Evolutionary conservation across 2,797 vertebrate genomes (phyloP).

Genomic region (Calcarius lapponicus): DNA sequence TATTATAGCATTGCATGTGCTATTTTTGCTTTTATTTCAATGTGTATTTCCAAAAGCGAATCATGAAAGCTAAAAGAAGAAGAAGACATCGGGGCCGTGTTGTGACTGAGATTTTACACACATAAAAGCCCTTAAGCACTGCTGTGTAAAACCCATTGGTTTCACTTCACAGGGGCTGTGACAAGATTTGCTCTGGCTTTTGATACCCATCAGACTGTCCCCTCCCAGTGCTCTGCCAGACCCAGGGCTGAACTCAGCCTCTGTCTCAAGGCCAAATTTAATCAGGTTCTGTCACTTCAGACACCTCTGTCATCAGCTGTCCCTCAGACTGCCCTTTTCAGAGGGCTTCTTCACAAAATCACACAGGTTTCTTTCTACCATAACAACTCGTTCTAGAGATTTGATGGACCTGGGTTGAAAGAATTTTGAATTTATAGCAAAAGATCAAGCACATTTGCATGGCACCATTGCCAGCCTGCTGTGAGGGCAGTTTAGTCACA

Average conservation of each 20-base stretch:
- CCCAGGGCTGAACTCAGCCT: background rate
- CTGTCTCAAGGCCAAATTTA: background rate
- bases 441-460: background rate
- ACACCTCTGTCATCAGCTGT: background rate
- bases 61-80: background rate
- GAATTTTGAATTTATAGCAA: background rate
- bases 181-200: background rate
- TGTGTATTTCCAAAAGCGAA: background rate
- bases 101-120: background rate
- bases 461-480: background rate
- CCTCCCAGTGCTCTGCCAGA: background rate
- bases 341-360: background rate
- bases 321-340: background rate
- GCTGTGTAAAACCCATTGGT: constrained; percentile 44
- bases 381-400: background rate
- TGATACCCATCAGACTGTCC: background rate
- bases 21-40: background rate
- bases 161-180: constrained; percentile 20
- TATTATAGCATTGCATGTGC: background rate
- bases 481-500: background rate
- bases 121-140: background rate
- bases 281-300: background rate
- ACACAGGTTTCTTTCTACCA: rapidly evolving
- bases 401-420: background rate
- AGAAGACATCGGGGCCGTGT: background rate